These are phyloP conservation scores for Amorpha juglandis DNA, from an alignment of 2,888 invertebrate species.

Conservation along the genomic window DNA sequence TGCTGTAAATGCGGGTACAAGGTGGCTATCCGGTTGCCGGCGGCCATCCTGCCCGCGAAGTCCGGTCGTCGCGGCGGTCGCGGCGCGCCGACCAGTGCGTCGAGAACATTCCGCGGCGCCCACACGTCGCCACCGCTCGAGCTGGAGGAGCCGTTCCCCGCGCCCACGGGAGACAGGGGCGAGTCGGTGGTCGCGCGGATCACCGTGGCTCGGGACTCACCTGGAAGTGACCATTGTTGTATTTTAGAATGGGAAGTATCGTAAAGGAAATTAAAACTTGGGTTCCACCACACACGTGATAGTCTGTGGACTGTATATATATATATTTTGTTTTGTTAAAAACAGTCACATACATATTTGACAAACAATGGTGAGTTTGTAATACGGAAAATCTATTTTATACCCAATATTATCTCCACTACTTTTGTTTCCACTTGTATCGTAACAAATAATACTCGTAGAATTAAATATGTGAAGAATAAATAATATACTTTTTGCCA, in stretches of 20 bases:
- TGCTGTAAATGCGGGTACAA: constrained; percentile 89
- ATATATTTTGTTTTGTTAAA: too few species aligned
- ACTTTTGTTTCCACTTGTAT: too few species aligned
- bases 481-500: too few species aligned
- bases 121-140: constrained; percentile 58
- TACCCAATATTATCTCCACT: too few species aligned
- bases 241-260: too few species aligned
- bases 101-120: constrained; percentile 80
- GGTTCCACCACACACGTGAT: neutral
- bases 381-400: too few species aligned
- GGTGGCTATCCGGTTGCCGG: constrained; percentile 86
- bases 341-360: too few species aligned
- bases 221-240: constrained; percentile 41
- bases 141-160: constrained; percentile 59
- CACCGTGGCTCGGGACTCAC: constrained; percentile 73
- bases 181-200: constrained; percentile 92
- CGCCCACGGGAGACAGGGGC: constrained; percentile 91
- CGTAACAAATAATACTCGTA: too few species aligned
- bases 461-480: too few species aligned
- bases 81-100: constrained; percentile 81
- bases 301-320: too few species aligned
- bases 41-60: constrained; percentile 87
- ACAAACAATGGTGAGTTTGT: too few species aligned
- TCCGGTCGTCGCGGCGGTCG: constrained; percentile 81
- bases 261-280: neutral